Base-by-base conservation (phyloP, 2,113 vertebrate genomes). In the Hippocampus comes region DNA sequence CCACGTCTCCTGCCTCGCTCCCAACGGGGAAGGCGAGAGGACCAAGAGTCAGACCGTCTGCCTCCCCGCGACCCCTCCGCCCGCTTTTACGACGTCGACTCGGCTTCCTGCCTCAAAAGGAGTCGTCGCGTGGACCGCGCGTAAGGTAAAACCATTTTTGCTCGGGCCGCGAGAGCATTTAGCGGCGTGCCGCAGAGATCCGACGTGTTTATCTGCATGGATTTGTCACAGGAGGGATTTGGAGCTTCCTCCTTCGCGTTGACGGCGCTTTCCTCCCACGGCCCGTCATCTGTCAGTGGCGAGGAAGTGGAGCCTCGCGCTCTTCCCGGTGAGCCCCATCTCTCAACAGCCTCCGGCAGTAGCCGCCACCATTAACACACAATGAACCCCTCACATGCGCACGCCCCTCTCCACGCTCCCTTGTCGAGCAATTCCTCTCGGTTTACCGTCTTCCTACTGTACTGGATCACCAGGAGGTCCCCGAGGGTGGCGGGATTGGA, bases 11-110 rank as follows among this genome's bases (percentile, higher is more conserved):
- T 64, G 70, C 72, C 81, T 76, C 84, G 81, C 82, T 89, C 88
- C 79, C 23, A 51, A 88, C 10, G 81, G 69, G 78, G 74, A 86
- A 30, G 71, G 68, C 66, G 55, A 66, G 70, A 57, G 55, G 85
- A 92, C 42, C 21, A 83, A 84, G 86, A 83, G 86, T 80, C 91
- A 78, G 88, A 75, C 87, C 87, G 88, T 86, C 90, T 91, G 82
- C 68, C 71, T 76, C 70, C 74, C 82, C 65, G 77, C 75, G 76
- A 63, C 64, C 71, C 75, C 69, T 76, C 80, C 78, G 56, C 10
- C 23, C 23, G 25, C 23, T 34, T 61, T 61, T 61, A 61, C 59
- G 27, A 34, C 59, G 15, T 61, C 25, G 3, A 61, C 59, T 30
- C 59, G 27, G 6, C 64, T 21, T 56, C 71, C 75, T 64, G 41